phyloP scores from a whole-genome alignment of 2,888 invertebrate species.

The Auanema freiburgensis region DNA sequence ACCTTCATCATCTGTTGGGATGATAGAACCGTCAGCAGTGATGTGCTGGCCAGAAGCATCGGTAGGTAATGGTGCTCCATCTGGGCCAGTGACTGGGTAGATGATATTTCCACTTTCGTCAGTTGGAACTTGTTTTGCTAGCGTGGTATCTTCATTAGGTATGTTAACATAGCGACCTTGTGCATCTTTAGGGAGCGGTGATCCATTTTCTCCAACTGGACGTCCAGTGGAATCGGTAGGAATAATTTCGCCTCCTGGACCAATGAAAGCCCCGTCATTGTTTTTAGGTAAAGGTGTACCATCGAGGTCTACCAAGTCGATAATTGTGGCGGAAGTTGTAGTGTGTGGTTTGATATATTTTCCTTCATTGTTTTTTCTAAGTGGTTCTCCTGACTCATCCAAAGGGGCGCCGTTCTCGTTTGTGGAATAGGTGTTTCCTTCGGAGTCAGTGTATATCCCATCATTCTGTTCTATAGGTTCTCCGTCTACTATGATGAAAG shows the following conservation, averaged over 20 bases:
- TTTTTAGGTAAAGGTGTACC: background rate
- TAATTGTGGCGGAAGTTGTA: too few relatives aligned
- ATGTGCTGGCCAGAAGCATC: constrained; percentile 22
- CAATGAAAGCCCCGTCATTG: constrained; percentile 13
- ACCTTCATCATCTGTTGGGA: constrained; percentile 19
- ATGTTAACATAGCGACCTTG: constrained; percentile 22
- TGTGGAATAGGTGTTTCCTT: constrained; percentile 31
- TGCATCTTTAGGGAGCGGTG: constrained; percentile 34
- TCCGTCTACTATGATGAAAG: constrained; percentile 31
- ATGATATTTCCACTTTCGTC: constrained; percentile 19
- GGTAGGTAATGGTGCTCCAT: constrained; percentile 22
- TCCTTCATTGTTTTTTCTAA: constrained; percentile 39
- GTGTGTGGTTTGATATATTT: constrained; percentile 27
- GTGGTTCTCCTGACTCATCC: constrained; percentile 33
- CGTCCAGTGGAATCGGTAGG: constrained; percentile 38
- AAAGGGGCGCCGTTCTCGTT: constrained; percentile 35
- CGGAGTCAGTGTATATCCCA: constrained; percentile 31
- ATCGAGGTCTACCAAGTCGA: background rate
- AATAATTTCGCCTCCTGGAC: constrained; percentile 23
- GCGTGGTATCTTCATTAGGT: constrained; percentile 23
- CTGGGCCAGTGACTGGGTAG: constrained; percentile 16
- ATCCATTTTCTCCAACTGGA: constrained; percentile 36
- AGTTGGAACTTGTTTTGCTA: constrained; percentile 21
- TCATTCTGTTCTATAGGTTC: constrained; percentile 39
- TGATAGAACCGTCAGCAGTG: constrained; percentile 9